Evolutionary conservation across 2,797 vertebrate species (phyloP).

Genomic region (Tragelaphus eurycerus): DNA sequence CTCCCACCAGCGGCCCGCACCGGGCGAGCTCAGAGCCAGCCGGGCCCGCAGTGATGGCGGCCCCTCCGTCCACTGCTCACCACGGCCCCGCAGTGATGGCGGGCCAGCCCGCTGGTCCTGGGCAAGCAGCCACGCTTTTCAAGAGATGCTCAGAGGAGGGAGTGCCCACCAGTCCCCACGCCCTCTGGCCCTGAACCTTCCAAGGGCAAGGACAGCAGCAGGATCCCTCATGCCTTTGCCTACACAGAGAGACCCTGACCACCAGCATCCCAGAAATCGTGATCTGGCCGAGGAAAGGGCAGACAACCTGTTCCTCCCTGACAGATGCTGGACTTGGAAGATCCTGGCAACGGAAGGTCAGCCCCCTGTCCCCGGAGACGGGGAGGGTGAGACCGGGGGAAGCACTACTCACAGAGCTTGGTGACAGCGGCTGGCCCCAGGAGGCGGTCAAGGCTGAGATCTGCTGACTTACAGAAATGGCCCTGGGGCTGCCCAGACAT

Average conservation of each 20-base stretch:
- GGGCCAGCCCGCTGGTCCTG: background rate
- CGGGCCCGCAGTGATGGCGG: background rate
- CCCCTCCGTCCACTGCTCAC: background rate
- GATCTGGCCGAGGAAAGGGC: background rate
- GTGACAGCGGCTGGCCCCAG: rapidly evolving
- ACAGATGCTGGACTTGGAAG: background rate
- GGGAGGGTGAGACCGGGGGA: too few relatives aligned
- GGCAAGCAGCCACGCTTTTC: background rate
- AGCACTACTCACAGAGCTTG: too few relatives aligned
- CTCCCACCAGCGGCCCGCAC: background rate
- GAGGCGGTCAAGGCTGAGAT: background rate
- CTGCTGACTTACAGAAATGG: background rate
- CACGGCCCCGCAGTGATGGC: background rate
- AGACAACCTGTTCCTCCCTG: background rate
- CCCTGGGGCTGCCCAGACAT: background rate
- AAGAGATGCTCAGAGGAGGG: background rate
- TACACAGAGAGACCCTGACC: too few relatives aligned
- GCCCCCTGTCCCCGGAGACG: rapidly evolving
- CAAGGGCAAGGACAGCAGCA: background rate
- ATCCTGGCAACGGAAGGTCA: background rate
- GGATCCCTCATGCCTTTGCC: rapidly evolving
- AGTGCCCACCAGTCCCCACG: rapidly evolving
- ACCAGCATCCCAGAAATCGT: background rate
- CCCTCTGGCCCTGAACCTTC: background rate
- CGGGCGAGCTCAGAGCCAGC: background rate